Conservation (phyloP, 2,113 vertebrate species). For the Butastur rufipennis region DNA sequence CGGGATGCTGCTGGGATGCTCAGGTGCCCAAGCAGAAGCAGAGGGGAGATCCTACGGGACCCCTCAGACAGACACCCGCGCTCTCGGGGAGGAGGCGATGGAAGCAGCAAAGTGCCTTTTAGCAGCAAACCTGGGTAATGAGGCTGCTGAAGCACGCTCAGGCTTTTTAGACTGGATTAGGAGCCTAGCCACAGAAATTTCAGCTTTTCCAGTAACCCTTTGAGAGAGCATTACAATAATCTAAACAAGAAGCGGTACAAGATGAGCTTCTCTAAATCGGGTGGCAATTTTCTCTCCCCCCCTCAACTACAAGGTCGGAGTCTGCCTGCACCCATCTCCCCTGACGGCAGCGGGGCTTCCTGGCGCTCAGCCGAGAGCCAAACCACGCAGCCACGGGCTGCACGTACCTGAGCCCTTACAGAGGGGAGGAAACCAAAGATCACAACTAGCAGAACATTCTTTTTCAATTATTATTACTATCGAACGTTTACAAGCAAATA, state of each 20-base stretch:
- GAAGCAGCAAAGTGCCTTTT: neutral
- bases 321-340: neutral
- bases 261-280: neutral
- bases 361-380: neutral
- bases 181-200: neutral
- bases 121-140: neutral
- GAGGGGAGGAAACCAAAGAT: neutral
- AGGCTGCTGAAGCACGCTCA: neutral
- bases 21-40: too few relatives aligned
- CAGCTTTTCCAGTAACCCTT: neutral
- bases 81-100: neutral
- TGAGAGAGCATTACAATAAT: neutral
- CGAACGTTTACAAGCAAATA: neutral
- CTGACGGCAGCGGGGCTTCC: accelerated
- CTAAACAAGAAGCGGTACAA: neutral
- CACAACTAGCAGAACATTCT: neutral
- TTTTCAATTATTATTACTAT: neutral
- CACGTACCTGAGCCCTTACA: neutral
- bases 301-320: too few relatives aligned
- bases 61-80: neutral
- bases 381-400: neutral
- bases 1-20: neutral
- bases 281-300: neutral
- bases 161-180: neutral
- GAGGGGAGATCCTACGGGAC: neutral